phyloP scores from a whole-genome alignment of 2,888 invertebrate species.

The Tetragnatha montana region DNA sequence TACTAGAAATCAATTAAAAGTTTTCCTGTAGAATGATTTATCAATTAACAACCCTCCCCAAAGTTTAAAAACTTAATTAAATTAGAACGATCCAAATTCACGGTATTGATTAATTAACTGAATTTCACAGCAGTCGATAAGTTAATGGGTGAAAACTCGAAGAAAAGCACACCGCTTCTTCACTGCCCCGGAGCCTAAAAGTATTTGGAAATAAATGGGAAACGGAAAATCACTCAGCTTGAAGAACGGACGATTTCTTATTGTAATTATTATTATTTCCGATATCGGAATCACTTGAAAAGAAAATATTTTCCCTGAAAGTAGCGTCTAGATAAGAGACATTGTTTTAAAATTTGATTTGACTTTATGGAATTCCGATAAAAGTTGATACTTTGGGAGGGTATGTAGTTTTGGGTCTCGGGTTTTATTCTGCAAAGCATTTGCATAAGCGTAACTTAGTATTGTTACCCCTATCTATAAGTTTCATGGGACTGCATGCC shows the following conservation, averaged over 20 bases:
- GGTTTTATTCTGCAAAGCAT: not conserved
- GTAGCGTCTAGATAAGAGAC: not conserved
- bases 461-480: not conserved
- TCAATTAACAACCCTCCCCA: no score
- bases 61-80: no score
- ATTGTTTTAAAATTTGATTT: not conserved
- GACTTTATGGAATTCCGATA: not conserved
- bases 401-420: not conserved
- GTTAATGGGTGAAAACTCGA: not conserved
- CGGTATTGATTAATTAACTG: constrained; percentile 44
- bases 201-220: not conserved
- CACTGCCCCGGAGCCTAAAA: not conserved
- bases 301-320: not conserved
- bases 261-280: not conserved
- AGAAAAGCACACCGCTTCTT: not conserved
- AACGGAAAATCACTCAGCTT: not conserved
- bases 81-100: constrained; percentile 4
- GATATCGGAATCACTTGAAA: not conserved
- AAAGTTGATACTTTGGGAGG: not conserved
- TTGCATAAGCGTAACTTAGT: constrained; percentile 1
- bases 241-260: not conserved
- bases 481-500: no score
- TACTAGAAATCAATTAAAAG: no score
- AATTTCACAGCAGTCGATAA: constrained; percentile 4
- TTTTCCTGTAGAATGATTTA: no score